Conservation (phyloP, 2,888 invertebrate species). For the Cryptocheilus praepositus region DNA sequence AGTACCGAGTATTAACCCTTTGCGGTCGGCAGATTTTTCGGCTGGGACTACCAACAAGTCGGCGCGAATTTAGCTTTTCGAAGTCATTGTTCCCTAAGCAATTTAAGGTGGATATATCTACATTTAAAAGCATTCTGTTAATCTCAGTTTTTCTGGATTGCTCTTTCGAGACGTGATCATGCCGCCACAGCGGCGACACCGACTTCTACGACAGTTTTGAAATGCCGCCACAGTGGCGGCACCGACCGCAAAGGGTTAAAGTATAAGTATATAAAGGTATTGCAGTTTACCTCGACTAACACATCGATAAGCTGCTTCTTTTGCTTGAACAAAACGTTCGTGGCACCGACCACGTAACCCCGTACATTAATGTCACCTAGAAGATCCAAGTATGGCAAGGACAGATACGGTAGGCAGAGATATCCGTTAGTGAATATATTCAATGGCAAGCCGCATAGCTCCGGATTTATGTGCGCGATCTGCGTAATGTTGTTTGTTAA, state of each 20-base stretch:
- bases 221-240: too few relatives aligned
- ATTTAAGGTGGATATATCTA: too few relatives aligned
- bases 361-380: conserved; percentile 90
- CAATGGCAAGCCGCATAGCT: conserved; percentile 92
- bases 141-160: too few relatives aligned
- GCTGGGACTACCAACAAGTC: too few relatives aligned
- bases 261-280: neutral
- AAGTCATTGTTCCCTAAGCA: too few relatives aligned
- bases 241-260: too few relatives aligned
- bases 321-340: conserved; percentile 98
- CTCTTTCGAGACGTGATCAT: too few relatives aligned
- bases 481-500: conserved; percentile 79
- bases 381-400: conserved; percentile 95
- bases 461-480: conserved; percentile 81
- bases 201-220: too few relatives aligned
- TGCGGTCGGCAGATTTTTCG: too few relatives aligned
- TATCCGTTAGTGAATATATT: conserved; percentile 93
- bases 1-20: conserved; percentile 10
- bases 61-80: too few relatives aligned
- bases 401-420: conserved; percentile 96
- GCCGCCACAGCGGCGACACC: too few relatives aligned
- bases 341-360: conserved; percentile 95
- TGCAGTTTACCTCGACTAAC: conserved; percentile 84
- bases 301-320: conserved; percentile 95
- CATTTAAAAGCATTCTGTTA: too few relatives aligned